phyloP scores from a whole-genome alignment of 2,797 vertebrate genomes.

The Rhynchotus rufescens region DNA sequence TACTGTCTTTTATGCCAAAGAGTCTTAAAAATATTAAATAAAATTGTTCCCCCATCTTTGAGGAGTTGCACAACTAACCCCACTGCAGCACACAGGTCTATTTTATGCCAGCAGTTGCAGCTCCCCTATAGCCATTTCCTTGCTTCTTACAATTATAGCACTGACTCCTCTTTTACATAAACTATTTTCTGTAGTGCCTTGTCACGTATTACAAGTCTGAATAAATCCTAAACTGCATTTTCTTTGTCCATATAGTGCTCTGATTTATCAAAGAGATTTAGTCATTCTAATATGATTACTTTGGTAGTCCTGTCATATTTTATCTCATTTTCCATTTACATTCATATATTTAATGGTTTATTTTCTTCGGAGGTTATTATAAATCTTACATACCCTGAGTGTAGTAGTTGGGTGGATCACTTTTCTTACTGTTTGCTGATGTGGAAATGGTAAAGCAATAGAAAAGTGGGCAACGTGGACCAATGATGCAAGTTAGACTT shows the following conservation, averaged over 20 bases:
- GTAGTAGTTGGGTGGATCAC: background rate
- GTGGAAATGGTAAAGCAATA: background rate
- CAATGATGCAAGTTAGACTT: background rate
- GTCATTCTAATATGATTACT: background rate
- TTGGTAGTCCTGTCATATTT: background rate
- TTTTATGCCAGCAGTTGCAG: background rate
- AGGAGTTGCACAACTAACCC: background rate
- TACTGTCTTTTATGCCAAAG: background rate
- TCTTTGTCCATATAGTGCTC: background rate
- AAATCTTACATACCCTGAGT: background rate
- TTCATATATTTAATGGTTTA: background rate
- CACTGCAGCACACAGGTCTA: background rate
- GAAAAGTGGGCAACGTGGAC: background rate
- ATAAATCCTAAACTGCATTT: background rate
- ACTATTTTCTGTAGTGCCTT: background rate
- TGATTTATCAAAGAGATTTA: background rate
- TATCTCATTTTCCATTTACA: background rate
- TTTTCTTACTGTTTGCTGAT: background rate
- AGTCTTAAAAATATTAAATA: conserved; percentile 10
- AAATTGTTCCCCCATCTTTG: background rate
- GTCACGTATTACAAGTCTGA: background rate
- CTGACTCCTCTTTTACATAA: background rate
- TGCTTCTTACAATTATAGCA: background rate
- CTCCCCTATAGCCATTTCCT: background rate
- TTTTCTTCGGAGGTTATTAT: conserved; percentile 7